Evolutionary conservation across 2,113 vertebrate species (phyloP).

Genomic region (Gymnarchus niloticus): DNA sequence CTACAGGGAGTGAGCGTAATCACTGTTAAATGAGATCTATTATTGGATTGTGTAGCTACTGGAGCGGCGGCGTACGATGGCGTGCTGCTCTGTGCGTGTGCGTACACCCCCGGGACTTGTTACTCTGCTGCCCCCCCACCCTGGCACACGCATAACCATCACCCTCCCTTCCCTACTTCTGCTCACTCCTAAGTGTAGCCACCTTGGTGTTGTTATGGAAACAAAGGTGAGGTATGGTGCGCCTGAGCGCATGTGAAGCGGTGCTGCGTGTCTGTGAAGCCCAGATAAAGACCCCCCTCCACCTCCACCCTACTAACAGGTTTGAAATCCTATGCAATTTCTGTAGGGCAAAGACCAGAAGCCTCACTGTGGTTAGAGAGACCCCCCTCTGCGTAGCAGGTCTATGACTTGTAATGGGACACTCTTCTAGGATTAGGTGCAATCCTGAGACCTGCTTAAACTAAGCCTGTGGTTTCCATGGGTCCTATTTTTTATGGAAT

Average conservation of each 20-base stretch:
- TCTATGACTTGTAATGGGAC: not conserved
- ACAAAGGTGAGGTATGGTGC: not conserved
- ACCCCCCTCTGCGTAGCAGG: not conserved
- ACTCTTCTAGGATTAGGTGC: not conserved
- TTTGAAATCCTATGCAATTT: not conserved
- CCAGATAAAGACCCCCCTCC: not conserved
- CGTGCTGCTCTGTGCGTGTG: not conserved
- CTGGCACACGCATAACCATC: not conserved
- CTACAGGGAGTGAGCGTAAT: not conserved
- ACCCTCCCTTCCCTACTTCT: not conserved
- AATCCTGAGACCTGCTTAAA: not conserved
- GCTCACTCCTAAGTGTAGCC: conserved; percentile 4
- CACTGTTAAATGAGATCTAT: conserved; percentile 13
- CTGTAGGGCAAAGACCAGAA: not conserved
- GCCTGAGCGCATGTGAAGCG: not conserved
- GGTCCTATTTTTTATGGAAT: not conserved
- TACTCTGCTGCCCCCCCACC: not conserved
- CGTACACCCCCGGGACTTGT: conserved; percentile 4
- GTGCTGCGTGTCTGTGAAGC: not conserved
- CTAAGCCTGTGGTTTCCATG: not conserved
- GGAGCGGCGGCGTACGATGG: not conserved
- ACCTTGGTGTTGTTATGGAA: conserved; percentile 15
- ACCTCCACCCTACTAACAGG: not conserved
- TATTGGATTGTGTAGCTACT: conserved; percentile 14
- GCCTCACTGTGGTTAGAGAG: not conserved